Base-by-base conservation (phyloP, 2,888 invertebrate species). In the Hypena proboscidalis region DNA sequence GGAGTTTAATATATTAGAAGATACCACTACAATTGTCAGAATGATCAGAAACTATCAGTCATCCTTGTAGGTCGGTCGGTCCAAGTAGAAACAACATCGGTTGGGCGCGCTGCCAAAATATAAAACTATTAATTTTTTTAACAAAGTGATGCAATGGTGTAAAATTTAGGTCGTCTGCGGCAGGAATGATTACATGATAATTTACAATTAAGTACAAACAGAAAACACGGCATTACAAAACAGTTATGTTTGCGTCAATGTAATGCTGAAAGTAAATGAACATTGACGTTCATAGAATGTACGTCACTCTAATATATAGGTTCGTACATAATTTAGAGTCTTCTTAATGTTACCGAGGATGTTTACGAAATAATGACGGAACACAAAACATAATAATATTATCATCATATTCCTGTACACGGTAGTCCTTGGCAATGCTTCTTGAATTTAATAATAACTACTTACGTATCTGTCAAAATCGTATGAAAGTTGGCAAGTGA, bases 401-500 rank as follows among this genome's bases (percentile, higher is more conserved):
- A 17, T 20, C 37, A 20, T 9, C 30, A 30, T 29, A 42, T 30
- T 36, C 27, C 50, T 53, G 37, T 41, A 50, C 27, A 46, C 9
- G 15, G 2, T 30, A 54, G 78, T 76, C 86, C 87, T 88, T 90
- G 90, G 88, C 89, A 89, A 76, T 87, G 89, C 61, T 77, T 80
- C 79, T 82, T 83, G 78, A 80, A 81, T 86, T 81, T 86, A 88
- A 85, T 83, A 85, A 81, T 89, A 89, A 80, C 81, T 73, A 75
- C 77, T 69, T 72, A 71, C 79, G 80, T 83, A 80, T 80, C 82
- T 81, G 83, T 89, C 85, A 86, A 85, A 88, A 77, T 76, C 73
- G 73, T 77, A 83, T 73, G 80, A 83, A 83, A 80, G 80, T 87
- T 88, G 88, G 88, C 89, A 88, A 84, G 77, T 77, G 74, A 79